A percentile compares a stretch with the other conserved stretches of the same genome.
These are phyloP conservation scores for Hippasteria phrygiana DNA, from an alignment of 53 echinoderm and acorn worm genomes.

Conservation along the genomic window DNA sequence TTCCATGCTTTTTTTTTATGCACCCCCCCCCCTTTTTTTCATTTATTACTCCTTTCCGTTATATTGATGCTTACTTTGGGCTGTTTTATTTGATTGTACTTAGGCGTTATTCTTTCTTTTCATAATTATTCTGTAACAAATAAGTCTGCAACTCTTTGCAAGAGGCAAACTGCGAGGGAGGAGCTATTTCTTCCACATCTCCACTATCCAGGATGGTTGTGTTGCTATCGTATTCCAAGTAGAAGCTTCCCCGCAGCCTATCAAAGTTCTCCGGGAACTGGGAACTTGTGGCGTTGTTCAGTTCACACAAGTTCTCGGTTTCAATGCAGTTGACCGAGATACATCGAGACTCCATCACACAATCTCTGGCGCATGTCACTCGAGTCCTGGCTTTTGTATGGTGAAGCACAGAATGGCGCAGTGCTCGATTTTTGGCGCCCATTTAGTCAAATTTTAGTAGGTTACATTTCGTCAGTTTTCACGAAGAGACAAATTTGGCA, in stretches of 20 bases:
- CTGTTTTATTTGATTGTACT: too few species aligned
- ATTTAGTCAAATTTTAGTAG: not conserved
- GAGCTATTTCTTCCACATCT: not conserved
- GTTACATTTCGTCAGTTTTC: too few species aligned
- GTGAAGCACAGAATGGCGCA: not conserved
- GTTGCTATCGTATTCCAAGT: not conserved
- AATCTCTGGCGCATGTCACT: conserved; percentile 4
- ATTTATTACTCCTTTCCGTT: too few species aligned
- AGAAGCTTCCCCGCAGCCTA: not conserved
- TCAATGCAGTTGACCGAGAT: conserved; percentile 28
- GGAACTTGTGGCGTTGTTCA: not conserved
- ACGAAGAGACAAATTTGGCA: too few species aligned
- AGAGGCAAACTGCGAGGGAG: conserved; percentile 4
- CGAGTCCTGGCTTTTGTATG: not conserved
- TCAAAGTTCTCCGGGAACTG: conserved; percentile 10
- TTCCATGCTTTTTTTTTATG: too few species aligned
- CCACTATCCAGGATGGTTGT: not conserved
- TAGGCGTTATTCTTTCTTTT: too few species aligned
- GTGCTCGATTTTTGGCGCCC: not conserved
- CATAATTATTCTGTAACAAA: too few species aligned
- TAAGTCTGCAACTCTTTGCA: conserved; percentile 22
- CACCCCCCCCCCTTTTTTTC: too few species aligned
- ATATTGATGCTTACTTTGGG: too few species aligned
- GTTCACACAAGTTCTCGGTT: not conserved
- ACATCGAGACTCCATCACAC: not conserved